Percentiles rank a stretch among this genome's conserved stretches.
Evolutionary conservation across 2,888 invertebrate genomes (phyloP).

Genomic region (Pyrochroa serraticornis): DNA sequence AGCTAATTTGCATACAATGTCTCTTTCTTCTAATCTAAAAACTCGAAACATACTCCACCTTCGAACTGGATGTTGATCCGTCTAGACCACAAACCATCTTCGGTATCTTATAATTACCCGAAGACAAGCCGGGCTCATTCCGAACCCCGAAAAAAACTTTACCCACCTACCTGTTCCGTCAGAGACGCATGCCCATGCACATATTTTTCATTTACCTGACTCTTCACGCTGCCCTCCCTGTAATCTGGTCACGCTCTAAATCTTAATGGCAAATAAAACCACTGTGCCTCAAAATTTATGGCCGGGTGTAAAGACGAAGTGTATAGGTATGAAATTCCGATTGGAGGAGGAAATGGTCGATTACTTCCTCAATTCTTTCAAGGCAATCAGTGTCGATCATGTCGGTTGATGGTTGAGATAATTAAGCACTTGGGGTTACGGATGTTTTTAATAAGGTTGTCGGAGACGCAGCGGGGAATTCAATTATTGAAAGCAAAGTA

Average conservation of each 20-base stretch:
- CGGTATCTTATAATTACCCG: constrained; percentile 32
- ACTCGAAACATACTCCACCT: not conserved
- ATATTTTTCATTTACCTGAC: constrained; percentile 12
- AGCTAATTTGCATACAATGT: not conserved
- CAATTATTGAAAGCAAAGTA: not conserved
- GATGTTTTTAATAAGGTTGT: not conserved
- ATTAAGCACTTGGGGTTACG: not conserved
- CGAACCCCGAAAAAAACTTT: not conserved
- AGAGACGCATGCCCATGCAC: constrained; percentile 4
- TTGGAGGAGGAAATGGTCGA: no score
- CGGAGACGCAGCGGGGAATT: not conserved
- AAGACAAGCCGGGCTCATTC: constrained; percentile 13
- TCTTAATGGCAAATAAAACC: constrained; percentile 6
- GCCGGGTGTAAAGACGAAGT: not conserved
- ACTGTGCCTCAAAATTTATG: not conserved
- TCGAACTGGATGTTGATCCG: constrained; percentile 5
- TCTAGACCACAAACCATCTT: constrained; percentile 33
- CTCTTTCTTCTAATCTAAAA: not conserved
- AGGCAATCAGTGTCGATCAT: not conserved
- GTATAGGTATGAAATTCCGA: no score
- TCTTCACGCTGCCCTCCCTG: constrained; percentile 1
- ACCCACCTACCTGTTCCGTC: constrained; percentile 19
- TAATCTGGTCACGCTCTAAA: constrained; percentile 11
- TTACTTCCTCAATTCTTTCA: no score
- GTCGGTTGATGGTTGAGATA: not conserved